Percentiles rank a stretch among this genome's conserved stretches.
Evolutionary conservation across 2,113 vertebrate genomes (phyloP).

Genomic region (Lycaon pictus): DNA sequence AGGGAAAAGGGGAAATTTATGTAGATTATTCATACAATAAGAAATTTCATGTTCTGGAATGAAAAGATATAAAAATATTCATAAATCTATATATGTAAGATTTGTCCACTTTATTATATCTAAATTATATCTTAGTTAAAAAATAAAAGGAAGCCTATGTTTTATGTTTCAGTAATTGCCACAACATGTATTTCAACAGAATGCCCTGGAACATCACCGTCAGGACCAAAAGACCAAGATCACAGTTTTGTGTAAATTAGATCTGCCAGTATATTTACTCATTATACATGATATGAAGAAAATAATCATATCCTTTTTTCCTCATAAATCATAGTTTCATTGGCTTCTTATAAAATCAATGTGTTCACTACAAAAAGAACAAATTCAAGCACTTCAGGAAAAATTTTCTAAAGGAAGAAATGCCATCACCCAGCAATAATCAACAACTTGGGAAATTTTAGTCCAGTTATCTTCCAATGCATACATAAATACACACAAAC

Average conservation of each 20-base stretch:
- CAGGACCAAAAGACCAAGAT: not conserved
- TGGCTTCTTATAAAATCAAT: conserved; percentile 16
- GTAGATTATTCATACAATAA: not conserved
- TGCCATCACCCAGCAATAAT: not conserved
- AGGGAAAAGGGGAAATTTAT: not conserved
- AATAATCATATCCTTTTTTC: not conserved
- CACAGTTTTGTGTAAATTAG: not conserved
- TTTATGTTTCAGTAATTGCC: not conserved
- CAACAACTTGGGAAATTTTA: not conserved
- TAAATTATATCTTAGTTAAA: not conserved
- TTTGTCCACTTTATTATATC: not conserved
- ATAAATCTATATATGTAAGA: not conserved
- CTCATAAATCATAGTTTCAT: not conserved
- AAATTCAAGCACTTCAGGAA: not conserved
- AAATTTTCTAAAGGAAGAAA: conserved; percentile 11
- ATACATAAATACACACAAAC: not conserved
- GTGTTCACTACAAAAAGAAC: not conserved
- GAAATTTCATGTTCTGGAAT: not conserved
- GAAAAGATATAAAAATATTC: not conserved
- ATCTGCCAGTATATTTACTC: not conserved
- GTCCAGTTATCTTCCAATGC: not conserved
- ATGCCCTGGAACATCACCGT: not conserved
- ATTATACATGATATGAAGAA: not conserved
- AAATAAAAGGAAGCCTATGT: not conserved
- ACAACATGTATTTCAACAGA: not conserved